phyloP scores from a whole-genome alignment of 2,797 vertebrate genomes.

The Anas bernieri region DNA sequence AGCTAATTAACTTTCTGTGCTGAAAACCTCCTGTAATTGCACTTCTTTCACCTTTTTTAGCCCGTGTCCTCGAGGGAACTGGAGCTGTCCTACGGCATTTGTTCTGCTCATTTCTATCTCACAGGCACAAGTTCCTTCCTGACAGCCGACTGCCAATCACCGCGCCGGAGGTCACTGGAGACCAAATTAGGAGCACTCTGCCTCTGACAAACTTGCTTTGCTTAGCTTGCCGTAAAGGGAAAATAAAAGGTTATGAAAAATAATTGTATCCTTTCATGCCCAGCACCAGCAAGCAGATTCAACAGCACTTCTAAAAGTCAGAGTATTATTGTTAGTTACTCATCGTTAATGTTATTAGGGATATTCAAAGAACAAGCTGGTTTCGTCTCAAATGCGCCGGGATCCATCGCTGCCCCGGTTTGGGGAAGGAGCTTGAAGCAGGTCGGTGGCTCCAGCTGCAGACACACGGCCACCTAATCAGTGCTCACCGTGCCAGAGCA shows the following conservation, averaged over 20 bases:
- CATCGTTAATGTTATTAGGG: not conserved
- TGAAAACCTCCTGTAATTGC: constrained; percentile 78
- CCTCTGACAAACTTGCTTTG: constrained; percentile 67
- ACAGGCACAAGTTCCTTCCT: constrained; percentile 46
- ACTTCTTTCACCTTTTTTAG: constrained; percentile 65
- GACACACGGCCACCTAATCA: fast-evolving
- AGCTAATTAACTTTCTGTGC: constrained; percentile 80
- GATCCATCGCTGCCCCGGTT: not conserved
- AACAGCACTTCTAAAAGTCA: not conserved
- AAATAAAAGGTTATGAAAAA: constrained; percentile 65
- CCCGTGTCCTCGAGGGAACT: constrained; percentile 60
- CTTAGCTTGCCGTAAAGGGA: constrained; percentile 49
- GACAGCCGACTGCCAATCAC: constrained; percentile 74
- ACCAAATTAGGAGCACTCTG: constrained; percentile 70
- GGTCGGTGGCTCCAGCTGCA: not conserved
- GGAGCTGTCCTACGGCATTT: constrained; percentile 75
- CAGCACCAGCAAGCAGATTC: not conserved
- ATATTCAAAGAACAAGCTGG: not conserved
- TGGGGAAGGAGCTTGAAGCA: not conserved
- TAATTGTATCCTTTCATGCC: constrained; percentile 46
- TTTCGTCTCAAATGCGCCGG: not conserved
- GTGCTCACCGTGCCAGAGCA: not conserved
- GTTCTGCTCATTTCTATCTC: constrained; percentile 74
- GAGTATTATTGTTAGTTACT: not conserved
- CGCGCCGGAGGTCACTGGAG: constrained; percentile 66